Conservation (phyloP, 2,113 vertebrate species). For the Setophaga coronata region DNA sequence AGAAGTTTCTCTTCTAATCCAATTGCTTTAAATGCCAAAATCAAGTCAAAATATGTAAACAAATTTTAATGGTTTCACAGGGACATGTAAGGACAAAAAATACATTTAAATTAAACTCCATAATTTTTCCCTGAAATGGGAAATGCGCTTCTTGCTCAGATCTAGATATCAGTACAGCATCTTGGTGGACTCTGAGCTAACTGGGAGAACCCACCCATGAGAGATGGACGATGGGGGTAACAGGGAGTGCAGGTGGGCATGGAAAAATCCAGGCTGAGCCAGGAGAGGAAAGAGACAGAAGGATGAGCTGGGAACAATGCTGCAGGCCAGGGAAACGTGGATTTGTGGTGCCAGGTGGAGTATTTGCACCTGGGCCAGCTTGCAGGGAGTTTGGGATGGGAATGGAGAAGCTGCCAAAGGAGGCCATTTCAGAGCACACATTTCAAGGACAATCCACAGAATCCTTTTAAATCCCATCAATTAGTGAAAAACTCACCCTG, state of each 20-base stretch:
- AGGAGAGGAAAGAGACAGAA: not conserved
- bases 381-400: not conserved
- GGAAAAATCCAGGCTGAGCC: not conserved
- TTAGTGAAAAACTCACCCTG: not conserved
- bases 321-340: not conserved
- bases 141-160: not conserved
- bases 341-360: not conserved
- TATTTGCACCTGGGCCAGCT: not conserved
- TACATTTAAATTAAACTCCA: not conserved
- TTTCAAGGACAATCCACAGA: not conserved
- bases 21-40: conserved; percentile 16
- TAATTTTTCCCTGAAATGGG: not conserved
- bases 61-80: not conserved
- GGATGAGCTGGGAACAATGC: rapidly evolving
- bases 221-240: rapidly evolving
- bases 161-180: not conserved
- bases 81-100: not conserved
- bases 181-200: not conserved
- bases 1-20: not conserved
- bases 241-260: not conserved
- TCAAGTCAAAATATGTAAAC: not conserved
- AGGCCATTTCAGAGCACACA: not conserved
- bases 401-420: not conserved
- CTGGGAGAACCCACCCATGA: not conserved
- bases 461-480: not conserved